A percentile compares a stretch with the other conserved stretches of the same genome.
phyloP scores from a whole-genome alignment of 2,888 invertebrate species.

The Strigamia crassipes region DNA sequence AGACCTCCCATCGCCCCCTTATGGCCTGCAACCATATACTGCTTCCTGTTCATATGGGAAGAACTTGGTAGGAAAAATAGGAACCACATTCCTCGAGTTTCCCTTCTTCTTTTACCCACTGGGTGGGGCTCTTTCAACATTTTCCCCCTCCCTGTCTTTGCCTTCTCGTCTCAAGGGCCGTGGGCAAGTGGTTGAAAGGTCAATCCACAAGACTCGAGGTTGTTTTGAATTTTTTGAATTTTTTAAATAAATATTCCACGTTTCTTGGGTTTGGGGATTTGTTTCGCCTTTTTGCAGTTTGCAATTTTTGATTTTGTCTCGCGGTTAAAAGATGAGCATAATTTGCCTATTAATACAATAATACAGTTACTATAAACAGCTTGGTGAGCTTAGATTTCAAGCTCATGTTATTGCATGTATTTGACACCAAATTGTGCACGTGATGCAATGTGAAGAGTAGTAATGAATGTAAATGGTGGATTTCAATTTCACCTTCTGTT shows the following conservation, averaged over 20 bases:
- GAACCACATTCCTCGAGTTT: not conserved
- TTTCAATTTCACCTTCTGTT: constrained; percentile 7
- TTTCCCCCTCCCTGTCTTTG: not conserved
- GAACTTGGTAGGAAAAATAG: not conserved
- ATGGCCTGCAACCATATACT: constrained; percentile 4
- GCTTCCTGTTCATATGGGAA: constrained; percentile 22
- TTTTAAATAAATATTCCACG: not conserved
- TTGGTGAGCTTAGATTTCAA: not conserved
- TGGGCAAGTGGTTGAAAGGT: constrained; percentile 17
- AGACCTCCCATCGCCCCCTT: not conserved
- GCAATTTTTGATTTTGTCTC: too few species aligned
- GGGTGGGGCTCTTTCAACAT: not conserved
- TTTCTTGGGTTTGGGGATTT: not conserved
- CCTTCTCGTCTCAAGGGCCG: constrained; percentile 14
- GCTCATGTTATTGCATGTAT: not conserved
- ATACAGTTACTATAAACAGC: not conserved
- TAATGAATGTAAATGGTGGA: not conserved
- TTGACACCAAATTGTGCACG: not conserved
- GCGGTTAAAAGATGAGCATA: not conserved
- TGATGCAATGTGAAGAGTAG: constrained; percentile 13
- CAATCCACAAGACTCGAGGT: not conserved
- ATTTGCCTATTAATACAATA: not conserved
- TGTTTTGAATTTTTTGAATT: not conserved
- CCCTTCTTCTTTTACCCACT: not conserved
- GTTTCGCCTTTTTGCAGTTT: not conserved